A percentile compares a stretch with the other conserved stretches of the same genome.
Conservation (phyloP, 2,888 invertebrate species). For the Drosophila paucipuncta region DNA sequence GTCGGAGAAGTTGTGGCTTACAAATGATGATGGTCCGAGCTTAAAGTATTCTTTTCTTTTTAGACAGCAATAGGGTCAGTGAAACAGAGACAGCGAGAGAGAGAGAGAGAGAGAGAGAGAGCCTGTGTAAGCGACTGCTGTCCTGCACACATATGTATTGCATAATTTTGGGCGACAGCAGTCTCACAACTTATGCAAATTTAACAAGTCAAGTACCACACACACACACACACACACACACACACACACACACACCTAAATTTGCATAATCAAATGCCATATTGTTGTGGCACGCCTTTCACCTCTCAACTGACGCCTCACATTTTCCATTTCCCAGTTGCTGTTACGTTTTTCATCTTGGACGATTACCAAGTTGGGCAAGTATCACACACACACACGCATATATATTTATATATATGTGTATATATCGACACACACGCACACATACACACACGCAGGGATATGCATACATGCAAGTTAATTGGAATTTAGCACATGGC, state of each 20-base stretch:
- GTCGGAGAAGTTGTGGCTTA: slow-evolving; percentile 15
- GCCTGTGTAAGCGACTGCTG: slow-evolving; percentile 14
- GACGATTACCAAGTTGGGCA: slow-evolving; percentile 73
- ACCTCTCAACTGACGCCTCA: slow-evolving; percentile 1
- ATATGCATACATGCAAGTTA: slow-evolving; percentile 59
- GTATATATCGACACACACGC: background rate
- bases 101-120: background rate
- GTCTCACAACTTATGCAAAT: slow-evolving; percentile 73
- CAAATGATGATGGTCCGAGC: slow-evolving; percentile 45
- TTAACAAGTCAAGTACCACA: slow-evolving; percentile 73
- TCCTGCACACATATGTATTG: slow-evolving; percentile 58
- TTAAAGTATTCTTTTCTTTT: slow-evolving; percentile 25
- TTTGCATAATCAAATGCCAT: slow-evolving; percentile 81
- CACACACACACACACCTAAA: slow-evolving; percentile 30
- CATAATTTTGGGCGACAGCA: slow-evolving; percentile 64
- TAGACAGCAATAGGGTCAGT: slow-evolving; percentile 8
- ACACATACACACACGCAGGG: slow-evolving; percentile 10
- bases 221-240: slow-evolving; percentile 22
- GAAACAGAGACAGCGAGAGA: background rate
- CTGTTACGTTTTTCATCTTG: slow-evolving; percentile 65
- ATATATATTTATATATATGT: slow-evolving; percentile 19
- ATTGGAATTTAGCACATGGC: slow-evolving; percentile 79
- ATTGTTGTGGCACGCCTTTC: slow-evolving; percentile 56
- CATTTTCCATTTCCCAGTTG: slow-evolving; percentile 18
- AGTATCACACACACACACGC: slow-evolving; percentile 21